Percentiles rank a stretch among this genome's conserved stretches.
phyloP scores from a whole-genome alignment of 2,113 vertebrate species.

The Pituophis catenifer region DNA sequence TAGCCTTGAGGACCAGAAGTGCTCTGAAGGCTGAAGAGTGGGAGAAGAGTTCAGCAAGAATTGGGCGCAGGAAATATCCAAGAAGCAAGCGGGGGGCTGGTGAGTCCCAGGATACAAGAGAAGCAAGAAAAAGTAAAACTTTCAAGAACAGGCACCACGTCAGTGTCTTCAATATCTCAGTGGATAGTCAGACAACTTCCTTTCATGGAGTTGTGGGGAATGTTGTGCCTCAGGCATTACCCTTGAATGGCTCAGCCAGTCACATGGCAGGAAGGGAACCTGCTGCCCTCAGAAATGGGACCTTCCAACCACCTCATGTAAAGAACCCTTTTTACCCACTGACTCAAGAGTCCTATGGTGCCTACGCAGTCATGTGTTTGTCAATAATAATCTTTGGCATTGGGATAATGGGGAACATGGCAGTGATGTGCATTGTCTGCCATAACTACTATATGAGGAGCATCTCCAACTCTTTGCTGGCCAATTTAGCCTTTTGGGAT shows the following conservation, averaged over 20 bases:
- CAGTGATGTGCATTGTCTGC: slow-evolving; percentile 96
- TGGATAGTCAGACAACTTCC: not conserved
- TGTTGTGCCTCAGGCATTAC: slow-evolving; percentile 67
- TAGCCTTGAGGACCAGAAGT: slow-evolving; percentile 57
- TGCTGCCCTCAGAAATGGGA: slow-evolving; percentile 57
- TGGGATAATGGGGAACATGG: slow-evolving; percentile 90
- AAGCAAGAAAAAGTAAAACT: slow-evolving; percentile 30
- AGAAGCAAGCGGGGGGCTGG: slow-evolving; percentile 53
- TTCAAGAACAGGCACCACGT: slow-evolving; percentile 25
- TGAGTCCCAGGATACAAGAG: not conserved
- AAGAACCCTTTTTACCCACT: slow-evolving; percentile 92
- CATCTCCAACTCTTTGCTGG: slow-evolving; percentile 94
- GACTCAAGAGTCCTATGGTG: slow-evolving; percentile 82
- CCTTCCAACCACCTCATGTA: slow-evolving; percentile 63
- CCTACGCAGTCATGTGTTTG: slow-evolving; percentile 81
- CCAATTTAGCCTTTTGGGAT: slow-evolving; percentile 96
- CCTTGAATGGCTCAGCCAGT: slow-evolving; percentile 74
- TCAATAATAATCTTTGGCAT: slow-evolving; percentile 86
- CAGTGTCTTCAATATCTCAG: slow-evolving; percentile 16
- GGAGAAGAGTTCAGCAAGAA: slow-evolving; percentile 12
- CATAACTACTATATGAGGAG: slow-evolving; percentile 98
- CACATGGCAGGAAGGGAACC: slow-evolving; percentile 34
- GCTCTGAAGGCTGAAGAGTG: not conserved
- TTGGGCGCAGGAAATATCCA: slow-evolving; percentile 43
- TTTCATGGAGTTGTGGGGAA: slow-evolving; percentile 32